Evolutionary conservation across 2,113 vertebrate genomes (phyloP).

Genomic region (Anhinga rufa): DNA sequence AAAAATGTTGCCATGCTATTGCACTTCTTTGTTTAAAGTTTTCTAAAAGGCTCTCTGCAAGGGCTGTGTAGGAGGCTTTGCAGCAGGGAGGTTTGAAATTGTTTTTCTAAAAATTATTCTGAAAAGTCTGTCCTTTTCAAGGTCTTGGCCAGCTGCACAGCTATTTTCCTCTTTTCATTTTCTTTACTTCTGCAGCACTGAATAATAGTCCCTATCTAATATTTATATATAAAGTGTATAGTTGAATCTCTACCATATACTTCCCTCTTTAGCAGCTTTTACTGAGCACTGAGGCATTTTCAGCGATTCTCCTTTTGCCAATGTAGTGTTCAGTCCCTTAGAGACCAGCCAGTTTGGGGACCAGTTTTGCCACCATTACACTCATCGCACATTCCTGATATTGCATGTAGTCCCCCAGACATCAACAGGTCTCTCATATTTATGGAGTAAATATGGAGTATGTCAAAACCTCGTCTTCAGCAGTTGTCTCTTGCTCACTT

Average conservation of each 20-base stretch:
- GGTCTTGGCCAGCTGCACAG: constrained; percentile 20
- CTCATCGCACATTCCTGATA: not conserved
- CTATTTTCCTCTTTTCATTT: constrained; percentile 2
- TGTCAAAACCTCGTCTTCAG: not conserved
- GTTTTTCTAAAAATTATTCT: constrained; percentile 10
- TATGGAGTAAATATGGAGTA: not conserved
- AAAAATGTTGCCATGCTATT: not conserved
- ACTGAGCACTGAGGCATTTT: not conserved
- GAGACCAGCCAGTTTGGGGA: not conserved
- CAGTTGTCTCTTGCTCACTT: not conserved
- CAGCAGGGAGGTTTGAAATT: constrained; percentile 24
- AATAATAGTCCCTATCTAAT: not conserved
- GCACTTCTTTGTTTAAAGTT: constrained; percentile 31
- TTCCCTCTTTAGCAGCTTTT: not conserved
- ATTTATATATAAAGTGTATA: not conserved
- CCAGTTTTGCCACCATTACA: not conserved
- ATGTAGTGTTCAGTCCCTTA: not conserved
- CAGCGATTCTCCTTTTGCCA: not conserved
- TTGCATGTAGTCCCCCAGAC: not conserved
- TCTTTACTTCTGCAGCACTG: not conserved
- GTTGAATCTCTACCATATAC: not conserved
- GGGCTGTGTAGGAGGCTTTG: constrained; percentile 45
- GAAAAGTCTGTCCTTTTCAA: constrained; percentile 16
- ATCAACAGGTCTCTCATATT: not conserved
- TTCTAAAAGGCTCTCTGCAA: constrained; percentile 23